These are phyloP conservation scores for Unio delphinus DNA, from an alignment of 2,888 invertebrate genomes.

Conservation along the genomic window DNA sequence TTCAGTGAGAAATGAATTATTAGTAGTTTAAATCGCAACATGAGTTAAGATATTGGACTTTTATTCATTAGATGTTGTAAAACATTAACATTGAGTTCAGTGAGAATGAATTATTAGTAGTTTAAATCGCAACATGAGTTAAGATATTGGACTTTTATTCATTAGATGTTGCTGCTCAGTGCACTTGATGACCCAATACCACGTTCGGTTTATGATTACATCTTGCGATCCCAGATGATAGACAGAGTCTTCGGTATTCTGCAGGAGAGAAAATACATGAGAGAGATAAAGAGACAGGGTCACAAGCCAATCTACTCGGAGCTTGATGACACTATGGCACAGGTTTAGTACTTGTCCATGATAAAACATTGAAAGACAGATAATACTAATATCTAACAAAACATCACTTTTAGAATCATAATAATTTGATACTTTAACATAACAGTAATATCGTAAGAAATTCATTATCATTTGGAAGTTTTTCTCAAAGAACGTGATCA, in stretches of 20 bases:
- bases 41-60: too few species aligned
- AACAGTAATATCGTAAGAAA: too few species aligned
- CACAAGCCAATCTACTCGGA: slow-evolving; percentile 76
- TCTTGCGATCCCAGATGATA: slow-evolving; percentile 79
- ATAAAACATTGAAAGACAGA: not conserved
- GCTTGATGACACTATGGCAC: slow-evolving; percentile 79
- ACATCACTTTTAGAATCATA: too few species aligned
- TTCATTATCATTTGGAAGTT: too few species aligned
- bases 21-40: too few species aligned
- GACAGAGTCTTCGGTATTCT: slow-evolving; percentile 77
- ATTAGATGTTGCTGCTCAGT: slow-evolving; percentile 80
- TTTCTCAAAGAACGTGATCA: too few species aligned
- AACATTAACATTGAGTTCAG: too few species aligned
- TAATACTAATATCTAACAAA: too few species aligned
- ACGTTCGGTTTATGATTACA: slow-evolving; percentile 86
- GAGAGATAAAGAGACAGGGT: slow-evolving; percentile 72
- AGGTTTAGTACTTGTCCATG: slow-evolving; percentile 34
- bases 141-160: not conserved
- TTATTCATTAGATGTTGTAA: slow-evolving; percentile 72
- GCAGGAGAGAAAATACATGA: slow-evolving; percentile 75
- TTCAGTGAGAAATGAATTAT: too few species aligned
- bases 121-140: too few species aligned
- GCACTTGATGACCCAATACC: slow-evolving; percentile 86
- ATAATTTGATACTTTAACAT: too few species aligned
- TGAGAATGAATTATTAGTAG: too few species aligned